Base-by-base conservation (phyloP, 1,140 invertebrate genomes). In the Trichoplusia ni region DNA sequence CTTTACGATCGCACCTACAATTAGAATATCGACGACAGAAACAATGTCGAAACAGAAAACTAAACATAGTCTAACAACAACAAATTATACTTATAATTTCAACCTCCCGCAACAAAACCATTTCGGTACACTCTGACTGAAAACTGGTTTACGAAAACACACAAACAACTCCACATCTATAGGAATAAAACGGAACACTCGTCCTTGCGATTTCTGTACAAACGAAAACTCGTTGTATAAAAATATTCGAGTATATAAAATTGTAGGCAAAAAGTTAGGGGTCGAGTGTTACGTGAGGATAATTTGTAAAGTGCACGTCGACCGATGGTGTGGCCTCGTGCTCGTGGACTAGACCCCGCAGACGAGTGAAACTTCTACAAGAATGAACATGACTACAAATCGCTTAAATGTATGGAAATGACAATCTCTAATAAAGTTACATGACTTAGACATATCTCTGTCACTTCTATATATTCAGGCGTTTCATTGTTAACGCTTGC, bases 181-280 rank as follows among this genome's bases (percentile, higher is more conserved):
- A 18, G 46, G 27, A 35, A 53, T 53, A 31, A 60, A 42, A 1
- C 29, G n/a, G 35, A 46, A 14, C 40, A 35, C 29, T 58, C 19
- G 29, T 42, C 37, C 27, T 27, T 46, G 18, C 40, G 35, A 25
- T 38, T 47, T 19, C 29, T 60, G 27, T 35, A 64, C 51, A 64
- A 21, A 65, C 27, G 49, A 56, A 40, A 19, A 67, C 37, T 42
- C 49, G 53, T 46, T 64, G 51, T 73, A 73, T 64, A 73, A 69
- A 69, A 69, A 69, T 66, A 69, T 64, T 47, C 42, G 63, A 71
- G 42, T 64, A 49, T 67, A 59, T 60, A 54, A 64, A 71, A 54
- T 27, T 67, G 56, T 53, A 67, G 64, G 64, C 69, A 67, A 64
- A 63, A 53, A 33, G 25, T 64, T 38, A 54, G 47, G 60, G 46